Evolutionary conservation across 2,113 vertebrate genomes (phyloP).

Genomic region (Clarias macrocephalus): DNA sequence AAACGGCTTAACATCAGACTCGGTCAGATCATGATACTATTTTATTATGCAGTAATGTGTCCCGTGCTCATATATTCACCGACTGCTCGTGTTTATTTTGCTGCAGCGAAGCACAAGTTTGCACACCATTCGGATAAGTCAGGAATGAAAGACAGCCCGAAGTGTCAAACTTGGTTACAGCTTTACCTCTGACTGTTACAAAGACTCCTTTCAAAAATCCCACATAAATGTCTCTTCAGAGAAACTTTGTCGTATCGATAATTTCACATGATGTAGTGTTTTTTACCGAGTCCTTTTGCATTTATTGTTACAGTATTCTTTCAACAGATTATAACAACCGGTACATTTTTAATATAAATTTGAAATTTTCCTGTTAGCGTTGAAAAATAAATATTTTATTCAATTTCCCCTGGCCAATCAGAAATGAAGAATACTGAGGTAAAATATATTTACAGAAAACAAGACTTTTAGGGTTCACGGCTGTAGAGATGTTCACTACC

Average conservation of each 20-base stretch:
- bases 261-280: background rate
- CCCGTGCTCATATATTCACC: background rate
- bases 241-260: background rate
- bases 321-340: background rate
- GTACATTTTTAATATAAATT: background rate
- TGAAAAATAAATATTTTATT: background rate
- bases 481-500: background rate
- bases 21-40: background rate
- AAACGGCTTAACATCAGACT: background rate
- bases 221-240: background rate
- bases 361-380: background rate
- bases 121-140: background rate
- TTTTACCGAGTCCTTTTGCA: background rate
- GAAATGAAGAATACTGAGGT: background rate
- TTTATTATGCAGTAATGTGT: background rate
- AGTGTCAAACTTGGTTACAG: background rate
- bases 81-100: background rate
- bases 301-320: background rate
- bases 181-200: background rate
- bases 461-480: background rate
- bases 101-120: background rate
- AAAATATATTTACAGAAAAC: background rate
- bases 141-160: background rate
- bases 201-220: background rate
- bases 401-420: background rate